Conservation (phyloP, 2,113 vertebrate species). For the Dascyllus trimaculatus region DNA sequence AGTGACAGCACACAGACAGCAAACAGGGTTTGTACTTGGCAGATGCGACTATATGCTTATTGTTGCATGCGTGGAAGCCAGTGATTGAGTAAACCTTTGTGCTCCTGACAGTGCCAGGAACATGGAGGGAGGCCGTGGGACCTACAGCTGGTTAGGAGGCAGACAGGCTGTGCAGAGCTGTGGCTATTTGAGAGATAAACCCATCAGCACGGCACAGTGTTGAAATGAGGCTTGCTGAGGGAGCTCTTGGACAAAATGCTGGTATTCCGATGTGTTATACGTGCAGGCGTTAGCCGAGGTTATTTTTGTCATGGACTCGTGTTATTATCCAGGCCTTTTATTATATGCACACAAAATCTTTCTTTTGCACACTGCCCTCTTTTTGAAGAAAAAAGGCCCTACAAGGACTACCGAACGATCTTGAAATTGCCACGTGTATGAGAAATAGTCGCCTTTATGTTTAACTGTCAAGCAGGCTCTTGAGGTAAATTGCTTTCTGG, state of each 20-base stretch:
- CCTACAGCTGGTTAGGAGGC: conserved; percentile 69
- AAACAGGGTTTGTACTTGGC: conserved; percentile 40
- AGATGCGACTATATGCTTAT: conserved; percentile 39
- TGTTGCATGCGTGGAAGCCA: conserved; percentile 48
- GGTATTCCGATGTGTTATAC: conserved; percentile 32
- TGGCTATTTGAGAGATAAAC: conserved; percentile 59
- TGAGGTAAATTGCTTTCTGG: conserved; percentile 5
- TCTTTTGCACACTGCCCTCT: conserved; percentile 5
- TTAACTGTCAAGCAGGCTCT: background rate
- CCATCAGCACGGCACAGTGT: conserved; percentile 55
- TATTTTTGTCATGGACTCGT: conserved; percentile 17
- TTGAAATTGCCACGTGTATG: background rate
- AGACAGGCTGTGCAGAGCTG: conserved; percentile 60
- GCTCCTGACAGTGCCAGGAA: conserved; percentile 49
- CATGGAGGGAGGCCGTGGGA: conserved; percentile 50
- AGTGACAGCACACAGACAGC: conserved; percentile 20
- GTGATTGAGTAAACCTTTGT: conserved; percentile 63
- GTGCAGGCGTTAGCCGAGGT: conserved; percentile 4
- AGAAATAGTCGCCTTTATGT: background rate
- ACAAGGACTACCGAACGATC: background rate
- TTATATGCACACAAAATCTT: conserved; percentile 1
- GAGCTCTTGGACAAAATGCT: conserved; percentile 40
- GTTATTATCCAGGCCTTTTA: background rate
- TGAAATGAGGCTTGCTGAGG: conserved; percentile 42
- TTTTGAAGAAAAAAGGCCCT: background rate